Conservation (phyloP, 2,888 invertebrate genomes). For the Geophilus truncorum region DNA sequence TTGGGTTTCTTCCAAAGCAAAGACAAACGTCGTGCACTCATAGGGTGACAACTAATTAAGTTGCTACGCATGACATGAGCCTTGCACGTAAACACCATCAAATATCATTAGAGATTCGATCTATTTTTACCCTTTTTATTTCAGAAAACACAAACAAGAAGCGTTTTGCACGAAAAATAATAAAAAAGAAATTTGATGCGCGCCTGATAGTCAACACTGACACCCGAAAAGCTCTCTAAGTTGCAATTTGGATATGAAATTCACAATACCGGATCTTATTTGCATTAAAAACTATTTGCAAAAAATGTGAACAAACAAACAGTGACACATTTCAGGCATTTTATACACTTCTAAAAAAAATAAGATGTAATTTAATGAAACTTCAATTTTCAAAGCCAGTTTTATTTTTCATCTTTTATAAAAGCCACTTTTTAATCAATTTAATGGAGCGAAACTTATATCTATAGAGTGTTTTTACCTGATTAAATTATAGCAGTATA, state of each 20-base stretch:
- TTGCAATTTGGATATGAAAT: too few relatives aligned
- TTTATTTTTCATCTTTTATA: background rate
- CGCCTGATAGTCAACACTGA: too few relatives aligned
- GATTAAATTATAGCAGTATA: too few relatives aligned
- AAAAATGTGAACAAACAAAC: too few relatives aligned
- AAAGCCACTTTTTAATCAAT: background rate
- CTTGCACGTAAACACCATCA: constrained; percentile 16
- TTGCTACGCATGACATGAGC: constrained; percentile 6
- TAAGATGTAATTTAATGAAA: too few relatives aligned
- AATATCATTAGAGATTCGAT: constrained; percentile 2
- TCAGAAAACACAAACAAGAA: background rate
- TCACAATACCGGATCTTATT: too few relatives aligned
- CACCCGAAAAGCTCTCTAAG: too few relatives aligned
- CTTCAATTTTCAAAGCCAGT: background rate
- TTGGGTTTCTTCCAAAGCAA: background rate
- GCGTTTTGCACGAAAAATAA: background rate
- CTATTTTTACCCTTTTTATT: background rate
- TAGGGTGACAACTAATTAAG: background rate
- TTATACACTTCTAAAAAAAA: too few relatives aligned
- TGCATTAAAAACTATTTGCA: too few relatives aligned
- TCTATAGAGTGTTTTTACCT: background rate
- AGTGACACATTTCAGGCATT: too few relatives aligned
- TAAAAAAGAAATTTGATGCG: too few relatives aligned
- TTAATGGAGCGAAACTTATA: background rate
- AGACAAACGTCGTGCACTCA: background rate